These are phyloP conservation scores for Triplophysa yarkandensis DNA, from an alignment of 2,797 vertebrate genomes.

Conservation along the genomic window DNA sequence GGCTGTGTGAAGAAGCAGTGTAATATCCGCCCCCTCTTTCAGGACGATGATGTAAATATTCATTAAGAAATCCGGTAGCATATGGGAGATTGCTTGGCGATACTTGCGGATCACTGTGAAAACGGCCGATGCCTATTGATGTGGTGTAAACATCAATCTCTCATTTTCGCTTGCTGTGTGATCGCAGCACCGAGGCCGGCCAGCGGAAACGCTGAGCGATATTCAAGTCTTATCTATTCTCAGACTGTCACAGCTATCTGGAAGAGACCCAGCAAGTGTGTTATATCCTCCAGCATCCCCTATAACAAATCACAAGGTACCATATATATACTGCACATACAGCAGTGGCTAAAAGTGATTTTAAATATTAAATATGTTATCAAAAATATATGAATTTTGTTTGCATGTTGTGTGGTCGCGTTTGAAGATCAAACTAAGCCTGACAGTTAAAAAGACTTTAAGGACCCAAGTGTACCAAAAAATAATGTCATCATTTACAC, in stretches of 20 bases:
- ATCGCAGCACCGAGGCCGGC: slow-evolving; percentile 26
- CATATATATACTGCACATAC: background rate
- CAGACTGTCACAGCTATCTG: slow-evolving; percentile 39
- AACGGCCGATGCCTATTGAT: slow-evolving; percentile 17
- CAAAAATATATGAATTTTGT: too few relatives aligned
- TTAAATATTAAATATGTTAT: too few relatives aligned
- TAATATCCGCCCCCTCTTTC: slow-evolving; percentile 18
- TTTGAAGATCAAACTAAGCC: too few relatives aligned
- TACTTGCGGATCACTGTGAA: background rate
- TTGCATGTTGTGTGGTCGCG: too few relatives aligned
- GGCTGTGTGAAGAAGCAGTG: slow-evolving; percentile 9
- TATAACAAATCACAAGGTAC: slow-evolving; percentile 22
- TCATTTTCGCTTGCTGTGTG: slow-evolving; percentile 37
- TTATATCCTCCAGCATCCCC: slow-evolving; percentile 11
- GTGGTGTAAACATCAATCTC: slow-evolving; percentile 35
- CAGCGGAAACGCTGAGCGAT: slow-evolving; percentile 26
- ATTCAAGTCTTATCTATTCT: slow-evolving; percentile 44
- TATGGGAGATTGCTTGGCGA: slow-evolving; percentile 14
- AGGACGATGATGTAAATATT: slow-evolving; percentile 30
- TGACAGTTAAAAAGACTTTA: too few relatives aligned
- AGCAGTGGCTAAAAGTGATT: too few relatives aligned
- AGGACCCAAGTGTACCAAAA: too few relatives aligned
- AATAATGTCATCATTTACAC: too few relatives aligned
- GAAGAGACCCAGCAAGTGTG: slow-evolving; percentile 11
- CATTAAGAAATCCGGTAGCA: slow-evolving; percentile 15